A percentile compares a stretch with the other conserved stretches of the same genome.
These are phyloP conservation scores for Hydrocynus forskahlii DNA, from an alignment of 2,797 vertebrate species.

Conservation along the genomic window DNA sequence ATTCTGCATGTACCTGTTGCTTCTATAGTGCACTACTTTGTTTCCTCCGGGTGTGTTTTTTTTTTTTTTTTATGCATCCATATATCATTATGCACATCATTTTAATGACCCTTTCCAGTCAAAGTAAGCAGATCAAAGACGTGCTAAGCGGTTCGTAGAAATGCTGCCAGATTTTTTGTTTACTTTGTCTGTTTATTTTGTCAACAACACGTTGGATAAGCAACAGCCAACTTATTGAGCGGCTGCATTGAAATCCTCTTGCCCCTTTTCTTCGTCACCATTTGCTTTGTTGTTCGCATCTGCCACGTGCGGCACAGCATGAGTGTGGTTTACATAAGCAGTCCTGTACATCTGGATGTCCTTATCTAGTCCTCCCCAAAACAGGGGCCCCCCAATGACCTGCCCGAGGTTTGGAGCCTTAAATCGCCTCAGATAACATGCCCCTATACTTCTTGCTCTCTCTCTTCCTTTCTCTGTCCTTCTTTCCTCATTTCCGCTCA, in stretches of 20 bases:
- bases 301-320: constrained; percentile 25
- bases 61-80: too few species aligned
- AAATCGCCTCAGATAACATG: constrained; percentile 39
- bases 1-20: too few species aligned
- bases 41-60: too few species aligned
- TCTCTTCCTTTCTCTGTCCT: not conserved
- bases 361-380: constrained; percentile 14
- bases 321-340: constrained; percentile 27
- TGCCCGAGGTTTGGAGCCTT: constrained; percentile 13
- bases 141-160: too few species aligned
- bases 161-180: too few species aligned
- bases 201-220: not conserved
- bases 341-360: constrained; percentile 32
- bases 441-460: constrained; percentile 11
- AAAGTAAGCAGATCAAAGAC: too few species aligned
- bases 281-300: constrained; percentile 18
- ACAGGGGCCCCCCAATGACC: constrained; percentile 9
- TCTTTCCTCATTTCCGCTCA: constrained; percentile 41
- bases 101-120: too few species aligned
- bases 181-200: not conserved
- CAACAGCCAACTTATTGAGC: not conserved
- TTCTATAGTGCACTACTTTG: too few species aligned
- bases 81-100: too few species aligned
- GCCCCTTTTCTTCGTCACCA: not conserved
- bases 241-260: not conserved